Percentiles rank a stretch among this genome's conserved stretches.
Evolutionary conservation across 1,140 invertebrate species (phyloP).

Genomic region (Polyergus mexicanus): DNA sequence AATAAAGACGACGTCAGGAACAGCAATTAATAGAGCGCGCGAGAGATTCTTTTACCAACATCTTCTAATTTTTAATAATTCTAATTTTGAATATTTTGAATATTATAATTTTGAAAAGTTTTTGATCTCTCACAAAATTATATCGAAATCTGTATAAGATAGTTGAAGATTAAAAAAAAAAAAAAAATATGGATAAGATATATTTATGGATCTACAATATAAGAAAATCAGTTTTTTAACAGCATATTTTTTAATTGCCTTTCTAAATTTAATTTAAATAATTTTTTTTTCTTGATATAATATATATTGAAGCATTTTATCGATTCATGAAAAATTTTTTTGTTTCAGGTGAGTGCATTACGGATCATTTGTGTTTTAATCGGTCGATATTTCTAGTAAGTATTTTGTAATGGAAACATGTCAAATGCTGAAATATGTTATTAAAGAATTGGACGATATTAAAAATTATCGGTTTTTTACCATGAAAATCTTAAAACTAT

Average conservation of each 20-base stretch:
- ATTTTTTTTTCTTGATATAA: not conserved
- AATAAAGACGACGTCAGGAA: not conserved
- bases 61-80: not conserved
- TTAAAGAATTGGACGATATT: not conserved
- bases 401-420: not conserved
- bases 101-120: not conserved
- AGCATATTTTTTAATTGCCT: not conserved
- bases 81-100: not conserved
- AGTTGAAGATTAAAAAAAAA: not conserved
- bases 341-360: conserved; percentile 41
- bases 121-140: not conserved
- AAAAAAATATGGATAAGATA: not conserved
- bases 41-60: too few relatives aligned
- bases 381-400: not conserved
- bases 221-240: not conserved
- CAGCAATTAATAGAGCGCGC: too few relatives aligned
- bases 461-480: not conserved
- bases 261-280: not conserved
- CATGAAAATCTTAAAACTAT: not conserved
- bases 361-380: not conserved
- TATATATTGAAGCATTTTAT: not conserved
- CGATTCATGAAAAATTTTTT: not conserved
- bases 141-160: not conserved
- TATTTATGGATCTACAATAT: not conserved
- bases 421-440: not conserved